Evolutionary conservation across 2,113 vertebrate species (phyloP).

Genomic region (Sinosuthora webbiana): DNA sequence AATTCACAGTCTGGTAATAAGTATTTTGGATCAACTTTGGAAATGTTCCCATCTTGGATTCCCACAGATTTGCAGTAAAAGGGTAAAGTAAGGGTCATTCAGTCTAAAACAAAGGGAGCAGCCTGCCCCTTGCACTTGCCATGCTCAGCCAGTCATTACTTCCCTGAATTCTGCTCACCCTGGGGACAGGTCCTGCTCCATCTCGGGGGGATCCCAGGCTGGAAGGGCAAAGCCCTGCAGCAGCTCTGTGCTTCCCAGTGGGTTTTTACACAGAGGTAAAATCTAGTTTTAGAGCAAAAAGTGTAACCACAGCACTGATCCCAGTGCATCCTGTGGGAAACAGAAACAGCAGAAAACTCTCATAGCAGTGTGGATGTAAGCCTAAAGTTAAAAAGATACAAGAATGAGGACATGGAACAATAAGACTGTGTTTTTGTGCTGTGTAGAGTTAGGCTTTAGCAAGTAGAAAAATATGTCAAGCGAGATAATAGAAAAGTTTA

Average conservation of each 20-base stretch:
- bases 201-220: background rate
- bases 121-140: background rate
- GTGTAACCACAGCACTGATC: background rate
- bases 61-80: background rate
- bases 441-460: background rate
- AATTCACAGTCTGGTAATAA: background rate
- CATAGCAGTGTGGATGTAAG: background rate
- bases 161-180: background rate
- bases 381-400: background rate
- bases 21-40: constrained; percentile 13
- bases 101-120: background rate
- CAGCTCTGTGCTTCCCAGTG: background rate
- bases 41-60: background rate
- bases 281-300: background rate
- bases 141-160: background rate
- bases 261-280: background rate
- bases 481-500: background rate
- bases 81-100: background rate
- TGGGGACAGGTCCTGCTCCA: background rate
- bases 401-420: background rate
- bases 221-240: background rate
- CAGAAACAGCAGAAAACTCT: background rate
- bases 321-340: background rate
- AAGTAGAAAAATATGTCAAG: background rate
- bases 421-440: background rate